phyloP scores from a whole-genome alignment of 2,888 invertebrate genomes.

The Germaria angustata region DNA sequence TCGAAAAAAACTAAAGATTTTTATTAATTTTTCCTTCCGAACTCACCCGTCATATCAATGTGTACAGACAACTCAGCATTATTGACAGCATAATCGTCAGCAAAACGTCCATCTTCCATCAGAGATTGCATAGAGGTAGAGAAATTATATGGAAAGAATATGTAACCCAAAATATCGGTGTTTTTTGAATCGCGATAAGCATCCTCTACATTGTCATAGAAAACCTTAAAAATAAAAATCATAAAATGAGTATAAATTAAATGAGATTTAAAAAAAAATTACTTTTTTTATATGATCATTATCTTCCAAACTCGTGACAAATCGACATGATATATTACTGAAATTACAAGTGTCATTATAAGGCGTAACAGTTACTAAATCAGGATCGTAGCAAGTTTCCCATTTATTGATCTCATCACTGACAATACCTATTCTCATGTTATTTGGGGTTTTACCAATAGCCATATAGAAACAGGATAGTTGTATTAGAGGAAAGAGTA shows the following conservation, averaged over 20 bases:
- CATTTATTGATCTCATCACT: constrained; percentile 86
- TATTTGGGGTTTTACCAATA: constrained; percentile 88
- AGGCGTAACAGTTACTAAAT: constrained; percentile 78
- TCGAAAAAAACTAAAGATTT: too few relatives aligned
- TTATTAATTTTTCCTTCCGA: neutral
- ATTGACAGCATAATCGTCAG: constrained; percentile 81
- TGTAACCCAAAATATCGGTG: constrained; percentile 83
- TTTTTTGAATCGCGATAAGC: constrained; percentile 82
- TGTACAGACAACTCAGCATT: constrained; percentile 85
- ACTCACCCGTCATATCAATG: constrained; percentile 87
- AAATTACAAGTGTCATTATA: constrained; percentile 81
- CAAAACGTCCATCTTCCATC: constrained; percentile 82
- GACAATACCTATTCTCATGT: constrained; percentile 87
- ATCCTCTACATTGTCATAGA: constrained; percentile 81
- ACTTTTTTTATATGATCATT: constrained; percentile 81
- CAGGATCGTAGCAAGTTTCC: constrained; percentile 78
- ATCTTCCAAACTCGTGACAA: constrained; percentile 82
- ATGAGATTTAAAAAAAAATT: constrained; percentile 55
- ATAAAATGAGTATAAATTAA: neutral
- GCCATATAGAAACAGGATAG: constrained; percentile 89
- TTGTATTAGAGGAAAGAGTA: constrained; percentile 91
- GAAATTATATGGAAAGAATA: constrained; percentile 87
- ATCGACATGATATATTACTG: constrained; percentile 83
- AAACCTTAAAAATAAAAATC: constrained; percentile 75
- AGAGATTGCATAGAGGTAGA: constrained; percentile 83